Conservation (phyloP, 2,797 vertebrate genomes). For the Argentina silus region DNA sequence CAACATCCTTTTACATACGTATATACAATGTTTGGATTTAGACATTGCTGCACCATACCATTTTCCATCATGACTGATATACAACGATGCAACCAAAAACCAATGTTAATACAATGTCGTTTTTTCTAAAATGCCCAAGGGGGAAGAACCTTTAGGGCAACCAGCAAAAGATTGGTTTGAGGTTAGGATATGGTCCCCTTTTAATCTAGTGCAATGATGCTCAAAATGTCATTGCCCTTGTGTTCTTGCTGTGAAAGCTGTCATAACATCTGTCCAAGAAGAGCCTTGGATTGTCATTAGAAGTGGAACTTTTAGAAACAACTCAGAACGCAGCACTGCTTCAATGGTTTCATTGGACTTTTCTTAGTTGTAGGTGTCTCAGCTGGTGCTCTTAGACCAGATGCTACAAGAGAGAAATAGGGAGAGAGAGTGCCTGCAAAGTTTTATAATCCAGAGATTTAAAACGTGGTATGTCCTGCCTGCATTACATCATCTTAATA, state of each 20-base stretch:
- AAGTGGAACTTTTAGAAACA: not conserved
- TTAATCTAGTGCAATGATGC: too few relatives aligned
- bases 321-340: not conserved
- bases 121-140: too few relatives aligned
- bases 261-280: not conserved
- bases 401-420: not conserved
- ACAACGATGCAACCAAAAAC: too few relatives aligned
- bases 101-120: too few relatives aligned
- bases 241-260: not conserved
- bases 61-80: too few relatives aligned
- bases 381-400: not conserved
- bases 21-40: too few relatives aligned
- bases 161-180: too few relatives aligned
- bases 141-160: too few relatives aligned
- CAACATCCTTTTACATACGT: too few relatives aligned
- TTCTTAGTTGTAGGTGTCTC: not conserved
- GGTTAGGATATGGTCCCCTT: too few relatives aligned
- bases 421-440: not conserved
- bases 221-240: too few relatives aligned
- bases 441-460: slow-evolving; percentile 17
- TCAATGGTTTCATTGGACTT: not conserved
- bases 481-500: slow-evolving; percentile 30
- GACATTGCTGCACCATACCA: too few relatives aligned
- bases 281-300: not conserved
- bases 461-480: slow-evolving; percentile 3